Base-by-base conservation (phyloP, 1,140 invertebrate species). In the Drosophila funebris region DNA sequence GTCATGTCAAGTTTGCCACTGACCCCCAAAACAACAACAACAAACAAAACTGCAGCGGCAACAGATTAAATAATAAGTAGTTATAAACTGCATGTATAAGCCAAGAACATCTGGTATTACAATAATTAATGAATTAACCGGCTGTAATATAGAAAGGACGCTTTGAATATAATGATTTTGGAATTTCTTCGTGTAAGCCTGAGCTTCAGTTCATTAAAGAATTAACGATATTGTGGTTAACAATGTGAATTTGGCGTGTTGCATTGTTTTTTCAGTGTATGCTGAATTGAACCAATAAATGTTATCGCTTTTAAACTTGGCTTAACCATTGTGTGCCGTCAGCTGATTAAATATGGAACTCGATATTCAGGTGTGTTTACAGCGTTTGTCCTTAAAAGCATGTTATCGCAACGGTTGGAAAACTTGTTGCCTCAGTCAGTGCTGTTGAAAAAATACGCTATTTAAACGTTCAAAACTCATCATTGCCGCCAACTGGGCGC, bases 201-300 rank as follows among this genome's bases (percentile, higher is more conserved):
- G 14, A 39, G 56, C 31, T 46, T 48, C 24, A 66, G 61, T 50
- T 57, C n/a, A 71, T 71, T 71, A 71, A 71, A 71, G 37, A 57
- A 71, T 66, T 66, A 71, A 66, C 43, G 33, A 66, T 60, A 16
- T 66, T 63, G 52, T 66, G 68, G 68, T 71, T 63, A 54, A 9
- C 39, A 63, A 46, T 56, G 41, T 57, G 5, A 66, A 54, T 29
- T 29, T 33, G 9, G 22, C 37, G 20, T 48, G 9, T 46, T 56
- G 29, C 67, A 56, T 54, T 69, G 46, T 54, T 64, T 39, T 56
- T 48, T 48, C 50, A 56, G 50, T 64, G 31, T 37, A 14, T 3
- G 16, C 54, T 68, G 63, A 67, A 67, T 58, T 16, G 13, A 39
- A 60, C 44, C 20, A 68, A 58, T 67, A 67, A 68, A 50, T 60